Base-by-base conservation (phyloP, 2,888 invertebrate species). In the Diplolepis rosae region DNA sequence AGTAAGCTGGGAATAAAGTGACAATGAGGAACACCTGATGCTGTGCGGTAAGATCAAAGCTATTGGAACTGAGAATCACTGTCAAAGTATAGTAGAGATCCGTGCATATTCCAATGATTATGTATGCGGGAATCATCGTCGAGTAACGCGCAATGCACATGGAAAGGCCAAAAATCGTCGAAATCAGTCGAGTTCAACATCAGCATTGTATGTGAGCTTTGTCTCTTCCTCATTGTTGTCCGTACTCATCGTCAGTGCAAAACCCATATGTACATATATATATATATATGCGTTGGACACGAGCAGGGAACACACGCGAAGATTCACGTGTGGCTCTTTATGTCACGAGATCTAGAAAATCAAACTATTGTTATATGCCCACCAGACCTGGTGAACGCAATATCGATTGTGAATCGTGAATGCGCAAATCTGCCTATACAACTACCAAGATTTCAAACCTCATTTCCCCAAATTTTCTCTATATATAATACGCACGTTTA, bases 101-200 rank as follows among this genome's bases (percentile, higher is more conserved):
- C 79, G 78, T 82, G 81, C 76, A 79, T 82, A 83, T 83, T 81
- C 81, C 83, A 80, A 87, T 87, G 86, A 87, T 87, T 86, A 87
- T 84, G 84, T 87, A 86, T 87, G 86, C 85, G 85, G 84, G 86
- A 87, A 87, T 87, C 82, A 87, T 86, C 87, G 86, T 85, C 82
- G 84, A 82, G 85, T 80, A 82, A 79, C 78, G 80, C 80, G 82
- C 83, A 84, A 83, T 82, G 86, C 83, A 83, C 84, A 83, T 83
- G 83, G 81, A 84, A 87, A 87, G 86, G 82, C 85, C 86, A 87
- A 87, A 88, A 88, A 88, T 88, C 85, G 85, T 87, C 85, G 85
- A 88, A 88, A 88, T 88, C 88, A 87, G 87, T 87, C 85, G 88
- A 87, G 88, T 88, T 87, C 87, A 88, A 87, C 87, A 88, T 87